A percentile compares a stretch with the other conserved stretches of the same genome.
Evolutionary conservation across 2,113 vertebrate species (phyloP).

Genomic region (Chunga burmeisteri): DNA sequence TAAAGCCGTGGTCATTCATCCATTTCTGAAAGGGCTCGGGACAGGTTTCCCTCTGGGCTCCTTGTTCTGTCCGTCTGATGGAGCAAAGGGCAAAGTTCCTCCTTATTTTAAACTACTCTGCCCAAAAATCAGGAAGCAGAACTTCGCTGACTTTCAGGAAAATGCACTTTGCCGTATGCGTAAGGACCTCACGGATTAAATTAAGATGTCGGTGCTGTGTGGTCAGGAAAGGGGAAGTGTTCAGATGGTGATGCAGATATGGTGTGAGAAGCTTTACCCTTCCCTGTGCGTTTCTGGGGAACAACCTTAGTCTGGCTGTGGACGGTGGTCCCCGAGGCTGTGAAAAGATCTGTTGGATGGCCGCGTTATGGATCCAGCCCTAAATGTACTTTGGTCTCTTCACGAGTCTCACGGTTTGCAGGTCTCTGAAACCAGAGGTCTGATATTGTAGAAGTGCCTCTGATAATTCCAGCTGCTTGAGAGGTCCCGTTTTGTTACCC

Average conservation of each 20-base stretch:
- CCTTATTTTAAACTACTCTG: not conserved
- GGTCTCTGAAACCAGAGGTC: not conserved
- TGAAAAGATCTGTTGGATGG: not conserved
- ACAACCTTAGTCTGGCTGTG: not conserved
- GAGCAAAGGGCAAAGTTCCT: not conserved
- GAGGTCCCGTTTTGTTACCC: not conserved
- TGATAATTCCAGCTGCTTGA: not conserved
- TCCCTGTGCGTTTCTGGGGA: not conserved
- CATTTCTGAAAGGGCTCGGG: not conserved
- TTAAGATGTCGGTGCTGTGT: not conserved
- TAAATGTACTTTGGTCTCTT: fast-evolving
- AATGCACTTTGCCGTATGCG: fast-evolving
- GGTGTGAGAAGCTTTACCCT: not conserved
- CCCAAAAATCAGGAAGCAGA: not conserved
- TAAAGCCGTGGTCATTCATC: not conserved
- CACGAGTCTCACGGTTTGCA: fast-evolving
- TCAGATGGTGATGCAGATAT: fast-evolving
- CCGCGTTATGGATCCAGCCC: fast-evolving
- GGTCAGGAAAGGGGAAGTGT: not conserved
- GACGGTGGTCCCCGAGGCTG: fast-evolving
- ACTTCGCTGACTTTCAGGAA: not conserved
- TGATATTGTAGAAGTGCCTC: not conserved
- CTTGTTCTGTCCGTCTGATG: not conserved
- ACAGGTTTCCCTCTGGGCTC: not conserved
- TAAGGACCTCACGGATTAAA: fast-evolving